Base-by-base conservation (phyloP, 2,888 invertebrate genomes). In the Lasioglossum malachurum region DNA sequence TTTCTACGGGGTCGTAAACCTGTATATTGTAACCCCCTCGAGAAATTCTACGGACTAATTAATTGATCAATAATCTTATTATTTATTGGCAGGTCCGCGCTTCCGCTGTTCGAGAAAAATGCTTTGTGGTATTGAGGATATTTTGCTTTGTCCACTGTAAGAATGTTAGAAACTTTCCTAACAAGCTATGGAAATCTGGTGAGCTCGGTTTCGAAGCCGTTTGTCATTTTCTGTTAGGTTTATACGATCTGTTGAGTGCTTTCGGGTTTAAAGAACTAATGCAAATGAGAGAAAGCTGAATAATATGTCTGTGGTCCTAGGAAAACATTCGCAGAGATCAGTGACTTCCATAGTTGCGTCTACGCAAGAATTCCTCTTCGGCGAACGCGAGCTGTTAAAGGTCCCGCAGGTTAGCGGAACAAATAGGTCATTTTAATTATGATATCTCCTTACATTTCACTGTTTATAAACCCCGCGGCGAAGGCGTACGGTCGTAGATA, bases 51-150 rank as follows among this genome's bases (percentile, higher is more conserved):
- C 46, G 16, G 35, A 74, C 60, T 84, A 84, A 84, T 83, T 78
- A 84, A 84, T 83, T 75, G 84, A 83, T 78, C 84, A 83, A 83
- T 84, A 83, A 78, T 83, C 75, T 84, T 71, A 75, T 82, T 83
- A 84, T 84, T 84, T 84, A 84, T 75, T n/a, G 78, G 10, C 75
- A 74, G 49, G 19, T 53, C 5, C 31, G 41, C 41, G 82, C 82
- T 82, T 82, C 84, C 84, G 75, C 31, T 60, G 78, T 71, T 57
- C 44, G 19, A 78, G 67, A 73, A 57, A 69, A 84, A 82, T 78
- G 69, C 74, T 82, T 84, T 76, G 73, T 84, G 64, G 53, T 38
- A 46, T 27, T 1, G 1, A n/a, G 4, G 57, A n/a, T 27, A n/a
- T 38, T 60, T 80, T 41, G 38, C 38, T 8, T 10, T 1, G 19